These are phyloP conservation scores for Sylvia borin DNA, from an alignment of 2,797 vertebrate species.

Conservation along the genomic window DNA sequence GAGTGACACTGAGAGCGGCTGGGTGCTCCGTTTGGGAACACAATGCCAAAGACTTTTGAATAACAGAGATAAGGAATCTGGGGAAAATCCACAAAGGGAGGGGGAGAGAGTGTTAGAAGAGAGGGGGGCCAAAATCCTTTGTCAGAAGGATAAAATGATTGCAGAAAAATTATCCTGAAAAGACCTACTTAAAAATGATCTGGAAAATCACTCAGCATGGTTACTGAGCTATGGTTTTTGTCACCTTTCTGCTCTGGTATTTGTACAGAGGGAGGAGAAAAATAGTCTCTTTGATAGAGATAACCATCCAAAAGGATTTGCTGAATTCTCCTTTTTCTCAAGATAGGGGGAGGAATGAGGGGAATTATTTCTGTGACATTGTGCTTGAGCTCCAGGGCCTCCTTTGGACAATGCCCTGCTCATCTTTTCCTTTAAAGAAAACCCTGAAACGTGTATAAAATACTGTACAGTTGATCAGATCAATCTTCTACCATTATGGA, in stretches of 20 bases:
- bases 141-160: conserved; percentile 60
- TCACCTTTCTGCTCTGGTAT: conserved; percentile 28
- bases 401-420: not conserved
- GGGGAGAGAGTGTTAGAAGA: conserved; percentile 64
- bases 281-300: conserved; percentile 24
- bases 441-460: conserved; percentile 1
- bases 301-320: conserved; percentile 1
- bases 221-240: not conserved
- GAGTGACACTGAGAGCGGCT: not conserved
- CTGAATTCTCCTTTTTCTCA: conserved; percentile 45
- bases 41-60: conserved; percentile 22
- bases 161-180: conserved; percentile 66
- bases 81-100: conserved; percentile 53
- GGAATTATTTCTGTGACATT: conserved; percentile 55
- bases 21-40: not conserved
- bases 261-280: conserved; percentile 44
- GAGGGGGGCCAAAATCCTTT: conserved; percentile 54
- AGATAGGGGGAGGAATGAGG: not conserved
- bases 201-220: conserved; percentile 41
- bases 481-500: conserved; percentile 47
- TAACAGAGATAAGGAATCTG: conserved; percentile 36
- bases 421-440: not conserved
- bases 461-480: conserved; percentile 30
- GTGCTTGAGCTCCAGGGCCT: conserved; percentile 13
- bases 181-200: conserved; percentile 62